Evolutionary conservation across 1,140 invertebrate species (phyloP).

Genomic region (Zaprionus lachaisei): DNA sequence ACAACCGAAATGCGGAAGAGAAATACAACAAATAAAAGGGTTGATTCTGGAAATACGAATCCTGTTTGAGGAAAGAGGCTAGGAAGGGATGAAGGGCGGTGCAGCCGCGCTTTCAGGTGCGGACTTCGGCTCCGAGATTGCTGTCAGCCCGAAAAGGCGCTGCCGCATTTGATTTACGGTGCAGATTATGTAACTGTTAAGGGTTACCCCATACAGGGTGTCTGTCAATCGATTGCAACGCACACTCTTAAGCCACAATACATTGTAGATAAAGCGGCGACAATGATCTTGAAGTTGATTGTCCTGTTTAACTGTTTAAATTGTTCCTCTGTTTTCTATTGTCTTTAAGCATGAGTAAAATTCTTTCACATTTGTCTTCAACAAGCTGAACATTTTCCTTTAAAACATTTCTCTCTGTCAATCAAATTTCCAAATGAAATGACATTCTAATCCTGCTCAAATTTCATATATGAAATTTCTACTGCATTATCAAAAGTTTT

Average conservation of each 20-base stretch:
- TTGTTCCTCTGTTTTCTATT: no score
- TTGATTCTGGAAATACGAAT: conserved; percentile 1
- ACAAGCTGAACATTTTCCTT: neutral
- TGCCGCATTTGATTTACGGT: conserved; percentile 26
- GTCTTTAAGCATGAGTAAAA: no score
- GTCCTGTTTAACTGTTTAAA: no score
- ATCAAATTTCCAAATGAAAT: neutral
- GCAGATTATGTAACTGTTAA: conserved; percentile 2
- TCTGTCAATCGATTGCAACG: neutral
- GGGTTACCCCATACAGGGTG: conserved; percentile 13
- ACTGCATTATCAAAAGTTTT: neutral
- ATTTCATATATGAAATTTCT: neutral
- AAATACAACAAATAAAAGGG: neutral
- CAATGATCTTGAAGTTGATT: no score
- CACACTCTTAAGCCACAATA: neutral
- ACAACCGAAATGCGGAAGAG: conserved; percentile 33
- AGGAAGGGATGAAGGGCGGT: neutral
- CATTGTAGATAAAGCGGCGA: neutral
- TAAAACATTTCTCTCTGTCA: neutral
- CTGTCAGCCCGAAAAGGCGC: conserved; percentile 1
- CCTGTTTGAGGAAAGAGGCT: neutral
- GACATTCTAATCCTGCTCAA: neutral
- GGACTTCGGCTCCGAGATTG: neutral
- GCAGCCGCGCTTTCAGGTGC: neutral
- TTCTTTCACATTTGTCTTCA: neutral